Base-by-base conservation (phyloP, 2,888 invertebrate genomes). In the Rhingia rostrata region DNA sequence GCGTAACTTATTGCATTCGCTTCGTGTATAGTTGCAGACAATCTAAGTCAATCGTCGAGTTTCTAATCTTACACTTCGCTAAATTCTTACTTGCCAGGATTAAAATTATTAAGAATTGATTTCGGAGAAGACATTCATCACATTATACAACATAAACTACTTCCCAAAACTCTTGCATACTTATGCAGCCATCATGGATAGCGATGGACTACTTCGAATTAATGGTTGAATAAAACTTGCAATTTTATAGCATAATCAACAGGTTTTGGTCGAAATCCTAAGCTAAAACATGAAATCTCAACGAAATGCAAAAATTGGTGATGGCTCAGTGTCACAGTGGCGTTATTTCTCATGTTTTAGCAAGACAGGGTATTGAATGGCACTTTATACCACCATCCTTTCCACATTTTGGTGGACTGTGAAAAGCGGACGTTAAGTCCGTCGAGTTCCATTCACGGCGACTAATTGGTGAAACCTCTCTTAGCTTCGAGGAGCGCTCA, bases 301-400 rank as follows among this genome's bases (percentile, higher is more conserved):
- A 75, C 14, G 66, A 66, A 0, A 32, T 77, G 35, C 67, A 77
- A 6, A 45, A 32, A n/a, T 35, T 78, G 9, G 70, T 70, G 30
- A 14, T 53, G 32, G 49, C 49, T 9, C 35, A 63, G 41, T 6
- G 58, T 56, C 14, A 73, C 32, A 64, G 56, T 53, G 66, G 45
- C 12, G 51, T 43, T 10, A 10, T 43, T 6, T 43, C 12, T 3
- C 10, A 10, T 5, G 43, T 12, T 2, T 6, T 43, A 6, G 43
- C 43, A 43, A 4, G 43, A n/a, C n/a, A 47, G 14, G 47, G 47
- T 14, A 47, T 47, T 14, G 47, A 53, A 9, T 72, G 63, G 64
- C 45, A 61, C 12, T 61, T 61, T 9, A 61, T 61, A n/a, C 10
- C 61, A 6, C 22, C 47, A 5, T 47, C 47, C 5, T 12, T 14